Conservation (phyloP, 2,797 vertebrate genomes). For the Nothura maculosa region DNA sequence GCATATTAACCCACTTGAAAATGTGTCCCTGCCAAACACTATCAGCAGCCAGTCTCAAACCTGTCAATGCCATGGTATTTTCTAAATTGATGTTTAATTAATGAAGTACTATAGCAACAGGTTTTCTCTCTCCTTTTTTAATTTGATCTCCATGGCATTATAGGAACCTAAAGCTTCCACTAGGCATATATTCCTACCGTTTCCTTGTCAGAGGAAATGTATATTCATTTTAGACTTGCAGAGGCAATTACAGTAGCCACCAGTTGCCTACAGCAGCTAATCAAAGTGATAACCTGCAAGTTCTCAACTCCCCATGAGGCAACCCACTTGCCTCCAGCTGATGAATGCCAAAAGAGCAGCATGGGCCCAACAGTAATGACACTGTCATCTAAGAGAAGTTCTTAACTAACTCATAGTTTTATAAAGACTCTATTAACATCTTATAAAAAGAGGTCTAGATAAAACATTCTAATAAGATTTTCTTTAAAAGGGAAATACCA, state of each 20-base stretch:
- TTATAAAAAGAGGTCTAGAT: slow-evolving; percentile 27
- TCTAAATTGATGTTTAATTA: slow-evolving; percentile 65
- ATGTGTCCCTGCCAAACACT: not conserved
- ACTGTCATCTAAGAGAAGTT: not conserved
- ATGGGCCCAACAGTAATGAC: slow-evolving; percentile 25
- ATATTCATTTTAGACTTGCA: slow-evolving; percentile 43
- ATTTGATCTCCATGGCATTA: slow-evolving; percentile 66
- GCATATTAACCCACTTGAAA: slow-evolving; percentile 9
- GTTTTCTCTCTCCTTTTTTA: slow-evolving; percentile 39
- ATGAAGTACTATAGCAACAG: slow-evolving; percentile 47
- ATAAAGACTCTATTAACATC: slow-evolving; percentile 18
- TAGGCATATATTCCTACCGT: not conserved
- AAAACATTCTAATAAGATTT: slow-evolving; percentile 22
- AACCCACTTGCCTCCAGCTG: slow-evolving; percentile 32
- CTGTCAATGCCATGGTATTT: slow-evolving; percentile 36
- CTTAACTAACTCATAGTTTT: slow-evolving; percentile 34
- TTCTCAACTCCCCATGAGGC: slow-evolving; percentile 47
- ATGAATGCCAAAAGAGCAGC: slow-evolving; percentile 29
- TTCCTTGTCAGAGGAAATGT: slow-evolving; percentile 66
- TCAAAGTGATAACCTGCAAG: slow-evolving; percentile 59
- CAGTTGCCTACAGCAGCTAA: slow-evolving; percentile 64
- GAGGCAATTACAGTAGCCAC: slow-evolving; percentile 59
- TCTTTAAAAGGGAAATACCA: slow-evolving; percentile 27
- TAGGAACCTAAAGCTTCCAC: slow-evolving; percentile 49
- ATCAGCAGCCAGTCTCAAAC: slow-evolving; percentile 19